Percentiles rank a stretch among this genome's conserved stretches.
phyloP scores from a whole-genome alignment of 2,888 invertebrate species.

The Pediacus dermestoides region DNA sequence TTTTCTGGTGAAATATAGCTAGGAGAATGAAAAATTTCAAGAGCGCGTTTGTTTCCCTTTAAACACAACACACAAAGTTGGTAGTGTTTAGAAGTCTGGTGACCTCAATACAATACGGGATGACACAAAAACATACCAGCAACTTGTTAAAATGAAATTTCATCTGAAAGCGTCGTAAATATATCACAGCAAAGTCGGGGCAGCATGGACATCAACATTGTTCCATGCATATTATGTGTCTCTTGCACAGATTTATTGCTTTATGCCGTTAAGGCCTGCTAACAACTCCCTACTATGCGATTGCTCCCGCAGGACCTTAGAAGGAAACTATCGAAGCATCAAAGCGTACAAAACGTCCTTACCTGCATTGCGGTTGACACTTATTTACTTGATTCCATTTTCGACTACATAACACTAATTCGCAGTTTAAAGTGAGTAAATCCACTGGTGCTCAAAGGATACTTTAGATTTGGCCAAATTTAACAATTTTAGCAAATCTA shows the following conservation, averaged over 20 bases:
- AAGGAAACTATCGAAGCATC: constrained; percentile 13
- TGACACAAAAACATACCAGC: constrained; percentile 29
- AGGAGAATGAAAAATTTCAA: too few species aligned
- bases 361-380: constrained; percentile 9
- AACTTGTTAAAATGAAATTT: constrained; percentile 33
- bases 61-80: too few species aligned
- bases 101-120: constrained; percentile 25
- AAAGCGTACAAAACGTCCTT: constrained; percentile 7
- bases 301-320: constrained; percentile 16
- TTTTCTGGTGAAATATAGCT: too few species aligned
- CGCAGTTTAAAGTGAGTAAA: too few species aligned
- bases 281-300: constrained; percentile 15
- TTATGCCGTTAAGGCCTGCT: constrained; percentile 15
- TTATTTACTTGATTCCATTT: constrained; percentile 6
- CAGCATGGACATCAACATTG: constrained; percentile 21
- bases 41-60: too few species aligned
- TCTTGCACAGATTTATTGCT: constrained; percentile 20
- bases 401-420: too few species aligned
- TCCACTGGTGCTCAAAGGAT: too few species aligned
- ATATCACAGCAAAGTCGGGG: constrained; percentile 23
- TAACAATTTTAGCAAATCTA: too few species aligned
- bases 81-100: too few species aligned
- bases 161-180: constrained; percentile 30
- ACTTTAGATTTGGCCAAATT: too few species aligned
- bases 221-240: constrained; percentile 20